Conservation (phyloP, 2,113 vertebrate genomes). For the Periophthalmodon schlosseri region DNA sequence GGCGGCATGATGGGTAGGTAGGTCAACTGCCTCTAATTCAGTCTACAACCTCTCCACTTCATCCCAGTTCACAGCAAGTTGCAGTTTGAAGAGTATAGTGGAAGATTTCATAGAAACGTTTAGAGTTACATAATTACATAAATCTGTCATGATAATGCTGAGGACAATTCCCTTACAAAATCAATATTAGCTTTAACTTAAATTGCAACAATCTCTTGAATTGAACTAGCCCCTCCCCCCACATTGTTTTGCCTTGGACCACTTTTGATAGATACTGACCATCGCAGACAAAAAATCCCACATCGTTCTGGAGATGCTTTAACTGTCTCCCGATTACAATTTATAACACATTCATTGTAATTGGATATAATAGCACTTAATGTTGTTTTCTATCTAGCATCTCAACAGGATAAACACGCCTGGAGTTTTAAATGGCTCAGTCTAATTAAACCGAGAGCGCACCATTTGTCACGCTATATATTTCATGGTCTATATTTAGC, state of each 20-base stretch:
- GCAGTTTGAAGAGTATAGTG: conserved; percentile 32
- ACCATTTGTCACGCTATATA: background rate
- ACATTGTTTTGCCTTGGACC: background rate
- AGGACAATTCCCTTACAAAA: no score
- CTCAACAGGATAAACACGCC: conserved; percentile 7
- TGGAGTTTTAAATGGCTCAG: conserved; percentile 8
- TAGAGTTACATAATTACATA: background rate
- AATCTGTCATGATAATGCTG: no score
- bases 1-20: conserved; percentile 63
- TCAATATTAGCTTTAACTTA: no score
- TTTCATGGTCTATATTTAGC: background rate
- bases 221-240: no score
- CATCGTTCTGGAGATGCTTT: background rate
- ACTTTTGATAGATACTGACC: background rate
- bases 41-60: conserved; percentile 29
- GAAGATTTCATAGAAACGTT: conserved; percentile 49
- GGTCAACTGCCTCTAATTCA: conserved; percentile 50
- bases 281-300: background rate
- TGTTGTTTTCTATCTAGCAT: conserved; percentile 26
- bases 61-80: conserved; percentile 53
- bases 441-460: background rate
- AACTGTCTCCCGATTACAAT: conserved; percentile 12
- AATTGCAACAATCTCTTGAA: no score
- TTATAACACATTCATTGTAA: conserved; percentile 1
- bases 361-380: conserved; percentile 19